Evolutionary conservation across 2,888 invertebrate species (phyloP).

Genomic region (Drosophila austrosaltans): DNA sequence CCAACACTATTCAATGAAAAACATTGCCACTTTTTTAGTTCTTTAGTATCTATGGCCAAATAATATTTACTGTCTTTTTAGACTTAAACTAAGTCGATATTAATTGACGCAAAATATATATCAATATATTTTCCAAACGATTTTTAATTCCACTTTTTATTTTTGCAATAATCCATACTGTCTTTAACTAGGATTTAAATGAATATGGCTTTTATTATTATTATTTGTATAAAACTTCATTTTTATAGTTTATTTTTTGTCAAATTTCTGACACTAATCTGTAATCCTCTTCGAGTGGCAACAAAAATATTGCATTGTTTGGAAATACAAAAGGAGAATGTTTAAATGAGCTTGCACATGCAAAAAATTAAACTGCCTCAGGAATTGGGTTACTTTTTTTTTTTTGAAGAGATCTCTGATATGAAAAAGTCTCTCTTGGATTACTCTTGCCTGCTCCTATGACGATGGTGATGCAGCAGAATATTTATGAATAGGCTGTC

Average conservation of each 20-base stretch:
- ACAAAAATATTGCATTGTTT: slow-evolving; percentile 1
- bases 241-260: slow-evolving; percentile 10
- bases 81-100: no score
- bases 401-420: slow-evolving; percentile 19
- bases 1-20: no score
- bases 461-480: neutral
- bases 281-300: slow-evolving; percentile 5
- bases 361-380: slow-evolving; percentile 29
- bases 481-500: slow-evolving; percentile 4
- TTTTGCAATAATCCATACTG: no score
- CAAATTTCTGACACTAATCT: slow-evolving; percentile 12
- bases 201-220: neutral
- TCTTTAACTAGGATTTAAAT: neutral
- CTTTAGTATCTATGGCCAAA: no score
- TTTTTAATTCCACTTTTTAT: neutral
- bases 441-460: neutral
- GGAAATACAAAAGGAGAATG: neutral
- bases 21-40: no score
- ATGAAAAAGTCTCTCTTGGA: slow-evolving; percentile 6
- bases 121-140: no score
- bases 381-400: slow-evolving; percentile 52
- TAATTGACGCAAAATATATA: no score
- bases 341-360: neutral
- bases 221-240: neutral
- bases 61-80: no score